phyloP scores from a whole-genome alignment of 2,113 vertebrate species.

The Struthidea cinerea region DNA sequence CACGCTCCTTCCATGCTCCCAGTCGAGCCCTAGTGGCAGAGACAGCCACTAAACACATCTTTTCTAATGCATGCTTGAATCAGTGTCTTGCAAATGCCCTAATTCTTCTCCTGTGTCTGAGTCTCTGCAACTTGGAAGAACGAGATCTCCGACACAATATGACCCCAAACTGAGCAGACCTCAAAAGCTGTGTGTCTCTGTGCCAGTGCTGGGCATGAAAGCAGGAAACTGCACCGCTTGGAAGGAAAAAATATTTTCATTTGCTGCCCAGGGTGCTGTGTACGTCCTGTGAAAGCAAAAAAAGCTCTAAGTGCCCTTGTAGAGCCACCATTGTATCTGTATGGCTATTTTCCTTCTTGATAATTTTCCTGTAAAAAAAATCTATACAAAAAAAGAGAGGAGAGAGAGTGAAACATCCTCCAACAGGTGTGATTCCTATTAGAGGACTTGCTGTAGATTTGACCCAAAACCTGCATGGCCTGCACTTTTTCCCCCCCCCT shows the following conservation, averaged over 20 bases:
- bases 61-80: slow-evolving; percentile 15
- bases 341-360: background rate
- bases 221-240: background rate
- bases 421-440: background rate
- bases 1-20: background rate
- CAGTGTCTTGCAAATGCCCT: slow-evolving; percentile 8
- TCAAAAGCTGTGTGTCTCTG: background rate
- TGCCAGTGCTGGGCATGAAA: background rate
- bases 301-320: background rate
- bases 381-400: background rate
- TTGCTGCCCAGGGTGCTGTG: background rate
- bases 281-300: background rate
- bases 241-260: background rate
- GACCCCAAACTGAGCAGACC: background rate
- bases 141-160: background rate
- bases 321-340: background rate
- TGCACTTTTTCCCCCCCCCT: no score
- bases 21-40: background rate
- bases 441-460: background rate
- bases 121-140: background rate
- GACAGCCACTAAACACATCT: background rate
- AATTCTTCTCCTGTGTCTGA: background rate
- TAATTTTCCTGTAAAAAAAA: background rate
- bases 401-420: background rate
- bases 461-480: background rate